Conservation (phyloP, 1,140 invertebrate species). For the Cylas formicarius region DNA sequence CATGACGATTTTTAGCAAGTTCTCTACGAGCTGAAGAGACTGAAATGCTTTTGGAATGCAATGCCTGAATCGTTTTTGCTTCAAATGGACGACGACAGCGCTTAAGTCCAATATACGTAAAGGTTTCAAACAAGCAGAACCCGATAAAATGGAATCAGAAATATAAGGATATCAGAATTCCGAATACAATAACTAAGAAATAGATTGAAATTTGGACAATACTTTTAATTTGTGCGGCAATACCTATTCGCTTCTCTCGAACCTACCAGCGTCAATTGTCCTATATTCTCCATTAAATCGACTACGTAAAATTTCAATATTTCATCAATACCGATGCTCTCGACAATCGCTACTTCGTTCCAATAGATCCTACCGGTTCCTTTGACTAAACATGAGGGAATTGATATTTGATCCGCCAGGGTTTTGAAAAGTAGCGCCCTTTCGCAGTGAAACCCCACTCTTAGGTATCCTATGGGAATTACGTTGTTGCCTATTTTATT, state of each 20-base stretch:
- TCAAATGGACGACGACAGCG: conserved; percentile 17
- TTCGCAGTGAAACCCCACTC: conserved; percentile 34
- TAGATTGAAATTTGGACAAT: too few relatives aligned
- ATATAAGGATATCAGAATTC: too few relatives aligned
- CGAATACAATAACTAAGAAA: too few relatives aligned
- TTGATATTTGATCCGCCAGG: conserved; percentile 30
- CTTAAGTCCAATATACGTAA: conserved; percentile 21
- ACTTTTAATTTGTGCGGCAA: conserved; percentile 24
- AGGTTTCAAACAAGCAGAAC: too few relatives aligned
- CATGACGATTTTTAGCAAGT: conserved; percentile 26
- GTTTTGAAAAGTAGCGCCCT: conserved; percentile 35
- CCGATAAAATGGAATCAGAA: too few relatives aligned
- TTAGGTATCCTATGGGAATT: conserved; percentile 35
- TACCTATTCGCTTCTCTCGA: conserved; percentile 32
- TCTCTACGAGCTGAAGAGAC: conserved; percentile 23
- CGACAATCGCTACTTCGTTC: conserved; percentile 34
- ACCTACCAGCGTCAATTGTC: conserved; percentile 29
- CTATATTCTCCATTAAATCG: conserved; percentile 34
- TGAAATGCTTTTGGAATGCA: conserved; percentile 17
- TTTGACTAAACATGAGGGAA: conserved; percentile 29
- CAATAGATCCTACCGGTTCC: conserved; percentile 30
- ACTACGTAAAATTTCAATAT: conserved; percentile 28
- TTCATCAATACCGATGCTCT: conserved; percentile 9
- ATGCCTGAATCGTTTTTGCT: conserved; percentile 18
- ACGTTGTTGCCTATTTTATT: conserved; percentile 32